Conservation (phyloP, 2,888 invertebrate genomes). For the Sicus ferrugineus region DNA sequence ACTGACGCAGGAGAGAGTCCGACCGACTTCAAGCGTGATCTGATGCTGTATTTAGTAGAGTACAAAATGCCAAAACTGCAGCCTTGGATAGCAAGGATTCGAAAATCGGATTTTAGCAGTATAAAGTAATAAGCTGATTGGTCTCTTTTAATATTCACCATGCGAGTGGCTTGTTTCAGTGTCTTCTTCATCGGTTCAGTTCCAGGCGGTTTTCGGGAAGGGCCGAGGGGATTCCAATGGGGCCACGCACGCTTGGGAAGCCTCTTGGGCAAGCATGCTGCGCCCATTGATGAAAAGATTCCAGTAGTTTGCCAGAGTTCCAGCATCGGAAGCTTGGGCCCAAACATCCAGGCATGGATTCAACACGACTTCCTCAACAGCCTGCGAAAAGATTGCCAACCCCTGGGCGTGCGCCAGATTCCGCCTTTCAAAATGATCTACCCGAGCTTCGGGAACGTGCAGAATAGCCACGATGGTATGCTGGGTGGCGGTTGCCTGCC, state of each 20-base stretch:
- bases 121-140: constrained; percentile 77
- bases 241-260: constrained; percentile 71
- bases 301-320: constrained; percentile 87
- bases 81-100: constrained; percentile 78
- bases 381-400: constrained; percentile 67
- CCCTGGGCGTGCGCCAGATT: constrained; percentile 67
- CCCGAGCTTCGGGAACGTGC: constrained; percentile 85
- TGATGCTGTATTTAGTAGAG: constrained; percentile 78
- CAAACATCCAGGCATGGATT: constrained; percentile 77
- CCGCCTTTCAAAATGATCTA: constrained; percentile 74
- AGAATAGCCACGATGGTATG: constrained; percentile 82
- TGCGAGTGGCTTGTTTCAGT: too few species aligned
- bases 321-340: constrained; percentile 87
- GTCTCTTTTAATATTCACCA: too few species aligned
- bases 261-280: constrained; percentile 73
- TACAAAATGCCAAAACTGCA: constrained; percentile 76
- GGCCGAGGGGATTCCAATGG: constrained; percentile 68
- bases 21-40: constrained; percentile 81
- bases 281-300: constrained; percentile 69
- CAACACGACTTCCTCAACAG: constrained; percentile 76
- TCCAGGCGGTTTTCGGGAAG: constrained; percentile 80
- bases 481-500: constrained; percentile 89
- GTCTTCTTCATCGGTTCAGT: constrained; percentile 86
- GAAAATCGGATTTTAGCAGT: constrained; percentile 80
- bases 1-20: constrained; percentile 77